Conservation (phyloP, 2,113 vertebrate genomes). For the Guaruba guarouba region DNA sequence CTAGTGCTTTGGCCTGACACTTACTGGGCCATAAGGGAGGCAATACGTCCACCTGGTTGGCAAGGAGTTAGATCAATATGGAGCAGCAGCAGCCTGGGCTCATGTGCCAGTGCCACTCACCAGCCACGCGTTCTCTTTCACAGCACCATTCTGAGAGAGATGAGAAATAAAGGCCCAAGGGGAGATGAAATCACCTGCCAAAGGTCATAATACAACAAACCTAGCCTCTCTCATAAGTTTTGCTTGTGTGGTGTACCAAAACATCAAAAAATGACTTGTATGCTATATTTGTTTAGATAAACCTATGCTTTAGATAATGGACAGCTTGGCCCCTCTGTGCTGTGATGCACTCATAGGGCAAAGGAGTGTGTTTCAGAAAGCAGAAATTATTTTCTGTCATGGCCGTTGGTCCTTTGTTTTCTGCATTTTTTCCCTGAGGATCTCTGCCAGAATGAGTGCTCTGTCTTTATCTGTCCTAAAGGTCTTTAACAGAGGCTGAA, state of each 20-base stretch:
- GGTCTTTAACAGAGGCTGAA: neutral
- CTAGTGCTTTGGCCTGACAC: neutral
- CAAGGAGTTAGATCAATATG: neutral
- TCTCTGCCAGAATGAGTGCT: neutral
- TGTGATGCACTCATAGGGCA: neutral
- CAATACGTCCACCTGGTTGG: neutral
- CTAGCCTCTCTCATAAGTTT: neutral
- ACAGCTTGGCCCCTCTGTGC: neutral
- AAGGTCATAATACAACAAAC: neutral
- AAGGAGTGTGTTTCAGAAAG: neutral
- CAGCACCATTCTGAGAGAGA: neutral
- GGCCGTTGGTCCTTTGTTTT: neutral
- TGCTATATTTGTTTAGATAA: neutral
- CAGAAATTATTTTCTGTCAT: neutral
- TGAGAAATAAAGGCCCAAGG: neutral
- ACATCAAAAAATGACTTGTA: accelerated
- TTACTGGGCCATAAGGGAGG: accelerated
- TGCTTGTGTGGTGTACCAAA: neutral
- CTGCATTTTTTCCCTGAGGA: neutral
- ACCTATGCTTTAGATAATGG: neutral
- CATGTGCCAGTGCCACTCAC: neutral
- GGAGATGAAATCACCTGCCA: neutral
- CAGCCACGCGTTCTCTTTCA: accelerated
- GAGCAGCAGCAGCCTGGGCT: neutral
- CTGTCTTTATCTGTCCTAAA: neutral